phyloP scores from a whole-genome alignment of 2,797 vertebrate species.

The Heterohyrax brucei region DNA sequence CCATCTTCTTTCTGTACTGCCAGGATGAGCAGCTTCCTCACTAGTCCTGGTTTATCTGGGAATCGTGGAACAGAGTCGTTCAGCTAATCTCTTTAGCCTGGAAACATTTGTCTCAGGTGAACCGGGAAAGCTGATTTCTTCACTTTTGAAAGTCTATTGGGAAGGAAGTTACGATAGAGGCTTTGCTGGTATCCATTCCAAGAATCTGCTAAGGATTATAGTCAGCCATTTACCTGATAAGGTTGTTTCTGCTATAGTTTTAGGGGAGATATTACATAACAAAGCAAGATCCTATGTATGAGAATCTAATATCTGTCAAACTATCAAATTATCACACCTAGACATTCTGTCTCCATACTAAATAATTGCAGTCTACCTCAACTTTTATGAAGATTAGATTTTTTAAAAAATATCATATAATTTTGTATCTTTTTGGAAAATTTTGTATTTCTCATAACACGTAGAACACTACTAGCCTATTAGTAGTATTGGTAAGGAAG shows the following conservation, averaged over 20 bases:
- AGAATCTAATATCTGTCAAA: neutral
- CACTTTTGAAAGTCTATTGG: neutral
- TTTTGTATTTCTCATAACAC: neutral
- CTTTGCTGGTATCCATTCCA: neutral
- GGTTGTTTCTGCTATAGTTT: neutral
- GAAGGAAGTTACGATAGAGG: neutral
- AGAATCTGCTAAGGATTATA: neutral
- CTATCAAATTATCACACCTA: neutral
- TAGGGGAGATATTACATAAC: neutral
- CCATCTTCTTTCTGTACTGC: neutral
- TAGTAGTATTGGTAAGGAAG: neutral
- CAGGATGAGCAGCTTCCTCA: neutral
- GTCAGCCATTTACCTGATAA: neutral
- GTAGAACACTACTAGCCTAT: neutral
- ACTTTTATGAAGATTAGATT: conserved; percentile 39
- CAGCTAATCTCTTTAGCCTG: neutral
- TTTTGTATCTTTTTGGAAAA: conserved; percentile 8
- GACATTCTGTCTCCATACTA: neutral
- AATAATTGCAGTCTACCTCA: neutral
- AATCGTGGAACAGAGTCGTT: conserved; percentile 24
- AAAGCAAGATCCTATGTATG: neutral
- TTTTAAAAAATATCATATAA: neutral
- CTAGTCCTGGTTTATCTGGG: neutral
- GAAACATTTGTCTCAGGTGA: neutral
- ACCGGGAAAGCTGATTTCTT: neutral